Percentiles rank a stretch among this genome's conserved stretches.
Conservation (phyloP, 2,888 invertebrate species). For the Allophyes oxyacanthae region DNA sequence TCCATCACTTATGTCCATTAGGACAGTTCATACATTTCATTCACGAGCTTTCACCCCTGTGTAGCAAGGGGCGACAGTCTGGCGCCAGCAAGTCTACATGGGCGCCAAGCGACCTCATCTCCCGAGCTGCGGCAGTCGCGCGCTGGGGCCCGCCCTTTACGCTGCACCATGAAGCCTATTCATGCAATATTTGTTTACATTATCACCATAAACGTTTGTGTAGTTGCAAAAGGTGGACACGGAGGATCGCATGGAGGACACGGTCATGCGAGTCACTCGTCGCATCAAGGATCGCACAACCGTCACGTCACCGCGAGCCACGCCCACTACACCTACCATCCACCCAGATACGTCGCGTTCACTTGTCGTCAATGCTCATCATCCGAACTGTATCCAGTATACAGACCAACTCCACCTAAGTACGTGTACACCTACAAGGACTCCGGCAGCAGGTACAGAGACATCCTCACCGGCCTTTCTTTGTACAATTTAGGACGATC, state of each 20-base stretch:
- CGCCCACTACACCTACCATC: slow-evolving; percentile 79
- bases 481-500: slow-evolving; percentile 82
- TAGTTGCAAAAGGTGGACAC: slow-evolving; percentile 65
- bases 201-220: slow-evolving; percentile 68
- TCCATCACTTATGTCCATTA: background rate
- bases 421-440: slow-evolving; percentile 82
- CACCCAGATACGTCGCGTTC: slow-evolving; percentile 75
- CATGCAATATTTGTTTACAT: slow-evolving; percentile 60
- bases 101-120: slow-evolving; percentile 73
- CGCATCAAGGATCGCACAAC: slow-evolving; percentile 44
- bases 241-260: slow-evolving; percentile 34
- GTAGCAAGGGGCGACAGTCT: slow-evolving; percentile 64
- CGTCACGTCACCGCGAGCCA: slow-evolving; percentile 74
- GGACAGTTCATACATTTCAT: slow-evolving; percentile 10
- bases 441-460: slow-evolving; percentile 73
- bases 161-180: slow-evolving; percentile 74
- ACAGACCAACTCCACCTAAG: slow-evolving; percentile 75
- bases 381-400: slow-evolving; percentile 78
- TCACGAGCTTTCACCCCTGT: slow-evolving; percentile 39
- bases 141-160: slow-evolving; percentile 74
- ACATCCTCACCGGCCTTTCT: slow-evolving; percentile 78
- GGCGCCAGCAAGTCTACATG: slow-evolving; percentile 79
- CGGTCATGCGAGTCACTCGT: slow-evolving; percentile 18
- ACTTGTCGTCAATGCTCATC: slow-evolving; percentile 75
- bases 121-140: slow-evolving; percentile 76